These are phyloP conservation scores for Clarias pachynema DNA, from an alignment of 2,797 vertebrate genomes.

Conservation along the genomic window DNA sequence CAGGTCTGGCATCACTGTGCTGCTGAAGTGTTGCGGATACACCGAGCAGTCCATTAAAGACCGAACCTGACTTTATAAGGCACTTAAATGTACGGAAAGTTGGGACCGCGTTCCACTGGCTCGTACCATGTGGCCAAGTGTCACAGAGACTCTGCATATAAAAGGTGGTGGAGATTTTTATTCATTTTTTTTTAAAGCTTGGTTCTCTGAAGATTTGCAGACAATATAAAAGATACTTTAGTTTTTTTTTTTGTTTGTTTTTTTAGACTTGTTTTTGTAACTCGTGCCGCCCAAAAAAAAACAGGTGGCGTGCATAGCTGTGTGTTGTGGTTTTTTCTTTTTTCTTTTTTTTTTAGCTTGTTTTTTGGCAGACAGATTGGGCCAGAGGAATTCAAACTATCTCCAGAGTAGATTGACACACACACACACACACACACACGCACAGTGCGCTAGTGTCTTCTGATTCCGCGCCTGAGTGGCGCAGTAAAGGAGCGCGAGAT, in stretches of 20 bases:
- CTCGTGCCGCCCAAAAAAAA: neutral
- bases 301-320: neutral
- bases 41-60: slow-evolving; percentile 56
- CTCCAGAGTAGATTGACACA: neutral
- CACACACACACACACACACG: too few relatives aligned
- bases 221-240: neutral
- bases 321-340: neutral
- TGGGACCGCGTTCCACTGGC: slow-evolving; percentile 41
- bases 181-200: slow-evolving; percentile 14
- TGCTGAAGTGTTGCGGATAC: slow-evolving; percentile 58
- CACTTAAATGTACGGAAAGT: slow-evolving; percentile 59
- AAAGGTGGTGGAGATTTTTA: slow-evolving; percentile 41
- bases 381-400: slow-evolving; percentile 8
- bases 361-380: neutral
- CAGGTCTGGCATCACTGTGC: slow-evolving; percentile 50
- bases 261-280: neutral
- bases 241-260: too few relatives aligned
- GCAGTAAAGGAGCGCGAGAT: slow-evolving; percentile 15
- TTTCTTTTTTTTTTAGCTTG: neutral
- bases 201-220: neutral
- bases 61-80: slow-evolving; percentile 62
- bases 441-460: neutral
- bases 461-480: neutral
- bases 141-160: slow-evolving; percentile 5
- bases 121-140: slow-evolving; percentile 39